Percentiles rank a stretch among this genome's conserved stretches.
These are phyloP conservation scores for Zaprionus kolodkinae DNA, from an alignment of 1,140 invertebrate genomes.

Conservation along the genomic window DNA sequence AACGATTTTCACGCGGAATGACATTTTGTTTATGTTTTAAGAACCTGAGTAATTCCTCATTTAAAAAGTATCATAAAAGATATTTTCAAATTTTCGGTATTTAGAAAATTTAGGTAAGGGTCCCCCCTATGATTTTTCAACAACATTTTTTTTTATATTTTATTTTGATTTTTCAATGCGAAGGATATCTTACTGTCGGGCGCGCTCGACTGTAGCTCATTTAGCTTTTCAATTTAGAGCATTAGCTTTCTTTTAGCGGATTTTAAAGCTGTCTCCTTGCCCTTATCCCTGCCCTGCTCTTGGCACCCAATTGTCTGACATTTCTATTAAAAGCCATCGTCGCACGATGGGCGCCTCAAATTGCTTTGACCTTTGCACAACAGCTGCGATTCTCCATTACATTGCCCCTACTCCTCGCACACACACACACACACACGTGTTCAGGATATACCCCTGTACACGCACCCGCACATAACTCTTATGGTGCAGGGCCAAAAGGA, in stretches of 20 bases:
- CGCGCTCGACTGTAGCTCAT: neutral
- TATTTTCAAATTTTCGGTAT: too few relatives aligned
- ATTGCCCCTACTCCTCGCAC: slow-evolving; percentile 6
- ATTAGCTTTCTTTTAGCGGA: neutral
- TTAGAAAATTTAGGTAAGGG: too few relatives aligned
- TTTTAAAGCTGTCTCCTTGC: slow-evolving; percentile 29
- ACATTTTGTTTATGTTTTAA: too few relatives aligned
- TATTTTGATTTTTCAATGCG: too few relatives aligned
- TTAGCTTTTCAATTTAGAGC: slow-evolving; percentile 7
- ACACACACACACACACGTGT: neutral
- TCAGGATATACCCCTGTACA: slow-evolving; percentile 7
- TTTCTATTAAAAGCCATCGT: slow-evolving; percentile 79
- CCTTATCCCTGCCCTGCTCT: neutral
- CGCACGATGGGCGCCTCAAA: slow-evolving; percentile 65
- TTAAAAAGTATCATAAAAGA: too few relatives aligned
- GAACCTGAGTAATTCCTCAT: too few relatives aligned
- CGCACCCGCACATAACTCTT: slow-evolving; percentile 67
- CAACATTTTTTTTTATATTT: too few relatives aligned
- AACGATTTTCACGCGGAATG: too few relatives aligned
- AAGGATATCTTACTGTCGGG: too few relatives aligned
- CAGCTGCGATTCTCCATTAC: slow-evolving; percentile 66
- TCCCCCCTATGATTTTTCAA: too few relatives aligned
- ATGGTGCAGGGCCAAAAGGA: slow-evolving; percentile 29
- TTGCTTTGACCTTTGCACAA: slow-evolving; percentile 82
- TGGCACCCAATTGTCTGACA: slow-evolving; percentile 69